phyloP scores from a whole-genome alignment of 2,113 vertebrate genomes.

The Tychaedon coryphoeus region DNA sequence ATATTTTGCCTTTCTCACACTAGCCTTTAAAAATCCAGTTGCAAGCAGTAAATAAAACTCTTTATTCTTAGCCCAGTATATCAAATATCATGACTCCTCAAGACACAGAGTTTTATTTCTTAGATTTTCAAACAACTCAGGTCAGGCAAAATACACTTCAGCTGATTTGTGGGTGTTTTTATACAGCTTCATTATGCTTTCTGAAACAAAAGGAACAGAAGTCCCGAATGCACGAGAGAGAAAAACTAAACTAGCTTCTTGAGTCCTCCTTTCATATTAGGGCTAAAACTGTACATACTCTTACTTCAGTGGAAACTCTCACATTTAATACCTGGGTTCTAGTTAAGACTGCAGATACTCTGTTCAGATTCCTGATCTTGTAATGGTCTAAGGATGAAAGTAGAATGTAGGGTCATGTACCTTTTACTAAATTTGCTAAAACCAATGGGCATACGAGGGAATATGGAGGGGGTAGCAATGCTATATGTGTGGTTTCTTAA shows the following conservation, averaged over 20 bases:
- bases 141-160: not conserved
- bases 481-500: not conserved
- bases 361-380: not conserved
- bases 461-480: not conserved
- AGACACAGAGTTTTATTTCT: not conserved
- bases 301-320: not conserved
- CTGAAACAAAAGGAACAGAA: not conserved
- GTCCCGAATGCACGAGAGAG: not conserved
- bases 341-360: not conserved
- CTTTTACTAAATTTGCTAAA: not conserved
- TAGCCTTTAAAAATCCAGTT: not conserved
- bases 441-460: not conserved
- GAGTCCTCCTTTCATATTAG: not conserved
- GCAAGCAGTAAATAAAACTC: not conserved
- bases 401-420: fast-evolving
- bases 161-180: not conserved
- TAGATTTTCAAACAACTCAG: not conserved
- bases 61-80: not conserved
- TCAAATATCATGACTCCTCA: not conserved
- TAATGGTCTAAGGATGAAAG: not conserved
- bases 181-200: not conserved
- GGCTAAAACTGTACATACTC: not conserved
- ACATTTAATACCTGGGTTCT: not conserved
- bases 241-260: not conserved
- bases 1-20: not conserved